Evolutionary conservation across 1,140 invertebrate species (phyloP).

Genomic region (Pseudachorutes palmiensis): DNA sequence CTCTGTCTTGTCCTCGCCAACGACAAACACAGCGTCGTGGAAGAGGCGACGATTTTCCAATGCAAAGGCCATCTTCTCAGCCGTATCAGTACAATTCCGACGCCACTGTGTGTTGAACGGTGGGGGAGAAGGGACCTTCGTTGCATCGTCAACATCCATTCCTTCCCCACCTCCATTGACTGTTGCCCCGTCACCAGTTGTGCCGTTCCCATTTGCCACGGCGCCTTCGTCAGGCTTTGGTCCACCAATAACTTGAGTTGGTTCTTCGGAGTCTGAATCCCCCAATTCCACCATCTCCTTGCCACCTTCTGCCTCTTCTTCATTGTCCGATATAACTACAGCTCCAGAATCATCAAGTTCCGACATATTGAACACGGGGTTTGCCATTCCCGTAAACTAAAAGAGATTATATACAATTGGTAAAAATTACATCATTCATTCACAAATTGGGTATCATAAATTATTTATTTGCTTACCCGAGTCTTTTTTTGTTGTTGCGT

Average conservation of each 20-base stretch:
- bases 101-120: not conserved
- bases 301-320: not conserved
- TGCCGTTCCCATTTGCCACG: conserved; percentile 1
- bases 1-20: conserved; percentile 10
- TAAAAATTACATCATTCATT: no score
- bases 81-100: not conserved
- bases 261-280: not conserved
- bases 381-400: not conserved
- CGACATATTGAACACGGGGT: conserved; percentile 4
- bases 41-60: conserved; percentile 7
- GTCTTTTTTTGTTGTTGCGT: no score
- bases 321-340: not conserved
- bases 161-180: no score
- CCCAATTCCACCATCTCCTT: conserved; percentile 4
- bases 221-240: not conserved
- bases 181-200: not conserved
- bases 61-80: conserved; percentile 7
- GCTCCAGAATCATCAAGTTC: conserved; percentile 7
- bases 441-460: not conserved
- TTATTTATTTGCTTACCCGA: not conserved
- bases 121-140: not conserved
- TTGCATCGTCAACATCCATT: conserved; percentile 5
- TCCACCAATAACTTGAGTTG: not conserved
- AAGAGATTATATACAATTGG: no score
- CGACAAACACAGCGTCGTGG: conserved; percentile 8